Percentiles rank a stretch among this genome's conserved stretches.
phyloP scores from a whole-genome alignment of 2,113 vertebrate genomes.

The Archilochus colubris region DNA sequence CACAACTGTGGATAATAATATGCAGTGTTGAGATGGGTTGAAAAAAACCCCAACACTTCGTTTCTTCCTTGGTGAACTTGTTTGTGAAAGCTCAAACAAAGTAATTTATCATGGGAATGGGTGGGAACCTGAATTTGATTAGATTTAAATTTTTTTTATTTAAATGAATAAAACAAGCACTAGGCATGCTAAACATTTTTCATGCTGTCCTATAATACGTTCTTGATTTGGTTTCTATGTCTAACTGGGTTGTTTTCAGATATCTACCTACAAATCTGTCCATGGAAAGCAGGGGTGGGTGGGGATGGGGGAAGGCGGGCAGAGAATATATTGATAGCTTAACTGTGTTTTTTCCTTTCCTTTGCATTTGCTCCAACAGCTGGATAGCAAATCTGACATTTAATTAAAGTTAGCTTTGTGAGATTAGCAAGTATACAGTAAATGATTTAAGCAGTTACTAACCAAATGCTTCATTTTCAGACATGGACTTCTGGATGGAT shows the following conservation, averaged over 20 bases:
- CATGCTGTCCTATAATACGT: neutral
- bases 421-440: neutral
- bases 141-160: neutral
- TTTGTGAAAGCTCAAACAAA: neutral
- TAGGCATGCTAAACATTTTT: neutral
- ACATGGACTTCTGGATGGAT: slow-evolving; percentile 82
- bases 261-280: neutral
- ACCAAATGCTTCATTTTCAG: slow-evolving; percentile 89
- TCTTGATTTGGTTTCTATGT: neutral
- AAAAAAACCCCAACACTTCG: neutral
- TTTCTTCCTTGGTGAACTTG: neutral
- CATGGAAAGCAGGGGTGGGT: neutral
- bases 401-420: slow-evolving; percentile 16
- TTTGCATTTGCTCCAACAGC: neutral
- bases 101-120: neutral
- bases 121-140: neutral
- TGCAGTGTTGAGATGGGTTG: neutral
- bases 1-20: neutral
- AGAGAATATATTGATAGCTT: neutral
- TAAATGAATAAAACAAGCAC: neutral
- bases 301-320: too few species aligned
- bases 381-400: slow-evolving; percentile 38
- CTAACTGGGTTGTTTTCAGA: neutral
- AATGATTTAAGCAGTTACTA: slow-evolving; percentile 68
- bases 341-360: neutral